phyloP scores from a whole-genome alignment of 2,888 invertebrate genomes.

The Brachyptera risi region DNA sequence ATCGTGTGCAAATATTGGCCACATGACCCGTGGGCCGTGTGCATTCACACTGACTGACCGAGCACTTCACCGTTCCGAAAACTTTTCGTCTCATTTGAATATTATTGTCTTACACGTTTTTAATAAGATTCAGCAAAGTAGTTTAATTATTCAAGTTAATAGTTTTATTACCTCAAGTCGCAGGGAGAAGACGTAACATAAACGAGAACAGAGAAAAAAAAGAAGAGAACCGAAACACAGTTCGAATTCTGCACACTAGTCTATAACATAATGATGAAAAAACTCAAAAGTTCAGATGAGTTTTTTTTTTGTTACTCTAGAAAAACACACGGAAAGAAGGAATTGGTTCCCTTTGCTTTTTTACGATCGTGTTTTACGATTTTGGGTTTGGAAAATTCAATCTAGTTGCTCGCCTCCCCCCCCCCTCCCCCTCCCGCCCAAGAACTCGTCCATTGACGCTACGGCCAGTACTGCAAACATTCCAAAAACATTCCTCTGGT shows the following conservation, averaged over 20 bases:
- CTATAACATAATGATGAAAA: constrained; percentile 13
- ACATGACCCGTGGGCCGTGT: too few species aligned
- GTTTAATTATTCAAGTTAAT: constrained; percentile 5
- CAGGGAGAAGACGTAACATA: too few species aligned
- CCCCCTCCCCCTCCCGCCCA: not conserved
- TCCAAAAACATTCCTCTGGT: not conserved
- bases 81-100: not conserved
- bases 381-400: constrained; percentile 23
- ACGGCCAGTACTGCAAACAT: not conserved
- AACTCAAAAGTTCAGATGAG: constrained; percentile 16
- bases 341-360: constrained; percentile 18
- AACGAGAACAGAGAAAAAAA: too few species aligned
- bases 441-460: constrained; percentile 12
- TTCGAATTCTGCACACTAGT: not conserved
- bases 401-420: constrained; percentile 9
- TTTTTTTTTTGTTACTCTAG: constrained; percentile 14
- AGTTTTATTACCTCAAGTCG: not conserved
- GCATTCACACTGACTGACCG: too few species aligned
- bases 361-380: constrained; percentile 21
- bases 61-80: not conserved
- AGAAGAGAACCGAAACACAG: not conserved
- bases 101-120: not conserved
- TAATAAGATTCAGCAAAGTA: not conserved
- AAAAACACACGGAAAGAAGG: constrained; percentile 18
- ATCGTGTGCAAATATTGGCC: too few species aligned